Base-by-base conservation (phyloP, 2,888 invertebrate species). In the Globia sparganii region DNA sequence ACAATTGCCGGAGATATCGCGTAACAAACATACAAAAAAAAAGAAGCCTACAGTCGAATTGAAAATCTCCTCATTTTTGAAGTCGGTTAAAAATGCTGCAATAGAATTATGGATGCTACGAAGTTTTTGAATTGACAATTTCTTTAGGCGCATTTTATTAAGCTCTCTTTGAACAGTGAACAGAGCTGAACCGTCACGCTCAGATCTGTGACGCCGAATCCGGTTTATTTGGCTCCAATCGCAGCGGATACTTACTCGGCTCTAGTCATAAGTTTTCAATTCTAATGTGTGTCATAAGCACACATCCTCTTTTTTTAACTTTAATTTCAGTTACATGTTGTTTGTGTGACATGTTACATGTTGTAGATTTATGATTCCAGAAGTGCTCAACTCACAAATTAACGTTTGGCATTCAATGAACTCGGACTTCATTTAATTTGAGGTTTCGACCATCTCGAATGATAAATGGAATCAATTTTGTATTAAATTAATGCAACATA, bases 401-500 rank as follows among this genome's bases (percentile, higher is more conserved):
- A 25, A 58, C 28, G 49, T 59, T 72, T 21, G 31, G 21, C 0
- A 21, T 56, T 53, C 9, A 72, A 46, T 49, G 31, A 34, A 53
- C 40, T 56, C 37, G 11, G 49, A 56, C 75, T 71, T 40, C 28
- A 83, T 61, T 70, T 72, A 75, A 75, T 75, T 75, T 75, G 56
- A 58, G 56, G 59, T 61, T 70, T 70, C 25, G 18, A 46, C 75
- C 31, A 53, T 66, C 69, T 43, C 56, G 25, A 74, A 64, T 69
- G 64, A 72, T 59, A 65, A 72, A 83, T 68, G 37, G 56, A 71
- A 66, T 6, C 69, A 72, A 82, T 83, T 75, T 58, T 25, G 46
- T 69, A 58, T 80, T 56, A 72, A 72, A 80, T 72, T 58, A 62
- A 80, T 71, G 49, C 67, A 70, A 70, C 65, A 72, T 72, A 43